Evolutionary conservation across 2,888 invertebrate genomes (phyloP), one percentile per base, ranked within the genome.

Genomic region (Troides oblongomaculatus): DNA sequence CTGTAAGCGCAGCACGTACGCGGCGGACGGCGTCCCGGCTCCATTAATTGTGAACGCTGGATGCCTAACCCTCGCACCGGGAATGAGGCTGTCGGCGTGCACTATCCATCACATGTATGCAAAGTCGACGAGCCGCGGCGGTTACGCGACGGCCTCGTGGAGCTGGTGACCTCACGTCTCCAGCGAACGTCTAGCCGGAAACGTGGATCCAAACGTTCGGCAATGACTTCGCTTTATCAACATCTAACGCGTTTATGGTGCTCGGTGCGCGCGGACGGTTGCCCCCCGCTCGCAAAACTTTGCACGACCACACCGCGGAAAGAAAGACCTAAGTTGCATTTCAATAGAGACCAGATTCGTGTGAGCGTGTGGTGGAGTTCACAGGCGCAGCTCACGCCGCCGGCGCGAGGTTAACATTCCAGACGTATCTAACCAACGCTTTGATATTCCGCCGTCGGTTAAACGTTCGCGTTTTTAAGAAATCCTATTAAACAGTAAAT

Each of bases 221-320:
- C 88, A 86, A 87, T 87, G 86, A 85, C 87, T 85, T 87, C 84
- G 79, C 83, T 79, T 84, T 88, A 88, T 88, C 87, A 84, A 79
- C 84, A 87, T 87, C 87, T 85, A 78, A 81, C 77, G 43, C 80
- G 79, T 82, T 85, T 83, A 85, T 86, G 85, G 81, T 84, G 82
- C 84, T 84, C 86, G 84, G 84, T 85, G 83, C 77, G 77, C 77
- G 74, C 68, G 62, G 58, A 69, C 64, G 66, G 50, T 58, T 18
- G 65, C 71, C 68, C 68, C 57, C 68, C 69, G 56, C 36, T 71
- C 64, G 73, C 70, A 64, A 74, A 68, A 72, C 72, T 70, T 71
- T 64, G 21, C 21, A 8, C 21, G 21, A 14, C 2, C 50, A 4
- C 39, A 1, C 7, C 39, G 8, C 1, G 17, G 12, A 2, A 17